A percentile compares a stretch with the other conserved stretches of the same genome.
Evolutionary conservation across 2,113 vertebrate genomes (phyloP).

Genomic region (Okapia johnstoni): DNA sequence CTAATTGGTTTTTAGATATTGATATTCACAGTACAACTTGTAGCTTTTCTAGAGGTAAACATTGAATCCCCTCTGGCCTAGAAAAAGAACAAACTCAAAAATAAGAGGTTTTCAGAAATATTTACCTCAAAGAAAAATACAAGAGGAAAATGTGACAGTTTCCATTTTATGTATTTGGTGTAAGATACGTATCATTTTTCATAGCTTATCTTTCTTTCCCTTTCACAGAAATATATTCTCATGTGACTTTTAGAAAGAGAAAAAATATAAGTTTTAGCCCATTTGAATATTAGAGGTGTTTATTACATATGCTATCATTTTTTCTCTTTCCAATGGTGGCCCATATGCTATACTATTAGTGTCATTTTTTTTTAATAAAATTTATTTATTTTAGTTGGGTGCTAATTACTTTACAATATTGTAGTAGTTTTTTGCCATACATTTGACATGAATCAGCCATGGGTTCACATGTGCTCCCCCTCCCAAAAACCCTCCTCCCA

Average conservation of each 20-base stretch:
- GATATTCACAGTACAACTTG: neutral
- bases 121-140: neutral
- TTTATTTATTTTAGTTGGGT: too few relatives aligned
- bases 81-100: neutral
- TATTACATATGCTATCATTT: neutral
- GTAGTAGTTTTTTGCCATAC: too few relatives aligned
- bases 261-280: neutral
- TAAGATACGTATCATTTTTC: neutral
- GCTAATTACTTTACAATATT: too few relatives aligned
- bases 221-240: neutral
- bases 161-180: neutral
- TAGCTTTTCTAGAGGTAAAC: neutral
- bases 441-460: too few relatives aligned
- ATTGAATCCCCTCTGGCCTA: neutral
- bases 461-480: too few relatives aligned
- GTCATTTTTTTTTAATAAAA: too few relatives aligned
- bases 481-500: too few relatives aligned
- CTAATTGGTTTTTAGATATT: neutral
- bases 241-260: neutral
- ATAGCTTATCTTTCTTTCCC: neutral
- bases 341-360: neutral
- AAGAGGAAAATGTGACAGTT: neutral
- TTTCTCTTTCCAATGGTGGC: neutral
- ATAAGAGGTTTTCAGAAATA: neutral
- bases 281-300: neutral